These are phyloP conservation scores for Phrynocephalus vlangalii DNA, from an alignment of 2,797 vertebrate genomes.

Conservation along the genomic window DNA sequence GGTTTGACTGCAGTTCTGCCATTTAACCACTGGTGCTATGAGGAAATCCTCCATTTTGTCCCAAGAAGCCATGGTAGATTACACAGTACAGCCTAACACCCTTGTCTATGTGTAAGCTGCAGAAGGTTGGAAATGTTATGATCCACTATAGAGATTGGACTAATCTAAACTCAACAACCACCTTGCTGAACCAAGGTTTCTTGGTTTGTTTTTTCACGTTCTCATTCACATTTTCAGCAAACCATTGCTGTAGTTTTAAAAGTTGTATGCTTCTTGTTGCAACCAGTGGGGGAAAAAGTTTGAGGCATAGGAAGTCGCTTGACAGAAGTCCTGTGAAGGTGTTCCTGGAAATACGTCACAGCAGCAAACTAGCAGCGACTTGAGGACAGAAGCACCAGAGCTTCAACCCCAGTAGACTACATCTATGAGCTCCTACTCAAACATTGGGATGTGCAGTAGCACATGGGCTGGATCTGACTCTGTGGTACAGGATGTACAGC, in stretches of 20 bases:
- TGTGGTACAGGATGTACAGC: background rate
- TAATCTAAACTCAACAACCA: background rate
- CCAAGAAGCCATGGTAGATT: background rate
- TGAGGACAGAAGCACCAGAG: background rate
- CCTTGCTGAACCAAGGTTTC: background rate
- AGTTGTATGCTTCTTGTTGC: background rate
- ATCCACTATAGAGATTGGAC: background rate
- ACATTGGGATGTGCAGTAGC: no score
- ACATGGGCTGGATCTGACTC: background rate
- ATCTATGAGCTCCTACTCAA: no score
- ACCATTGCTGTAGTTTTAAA: background rate
- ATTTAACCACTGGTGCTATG: no score
- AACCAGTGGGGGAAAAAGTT: background rate
- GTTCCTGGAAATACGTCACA: background rate
- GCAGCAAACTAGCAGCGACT: background rate
- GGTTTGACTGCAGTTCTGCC: no score
- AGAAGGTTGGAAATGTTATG: no score
- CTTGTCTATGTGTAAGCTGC: background rate
- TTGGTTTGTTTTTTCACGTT: background rate
- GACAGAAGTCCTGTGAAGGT: background rate
- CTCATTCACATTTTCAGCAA: background rate
- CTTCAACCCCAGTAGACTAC: no score
- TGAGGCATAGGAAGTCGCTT: background rate
- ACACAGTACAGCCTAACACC: background rate
- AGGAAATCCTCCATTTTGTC: background rate